Evolutionary conservation across 1,140 invertebrate species (phyloP).

Genomic region (Chlorops oryzae): DNA sequence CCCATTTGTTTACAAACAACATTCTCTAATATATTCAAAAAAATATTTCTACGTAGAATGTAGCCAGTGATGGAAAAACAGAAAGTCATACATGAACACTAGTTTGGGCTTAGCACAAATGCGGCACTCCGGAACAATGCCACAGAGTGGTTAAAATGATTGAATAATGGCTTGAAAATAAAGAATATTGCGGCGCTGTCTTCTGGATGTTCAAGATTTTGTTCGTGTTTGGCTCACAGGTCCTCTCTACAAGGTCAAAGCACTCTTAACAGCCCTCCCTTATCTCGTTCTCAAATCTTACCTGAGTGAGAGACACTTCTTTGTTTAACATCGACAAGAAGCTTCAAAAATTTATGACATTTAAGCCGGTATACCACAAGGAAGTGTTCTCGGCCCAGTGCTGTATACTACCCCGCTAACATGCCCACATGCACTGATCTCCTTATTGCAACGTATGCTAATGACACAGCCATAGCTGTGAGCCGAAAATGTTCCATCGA

Average conservation of each 20-base stretch:
- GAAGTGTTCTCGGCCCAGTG: slow-evolving; percentile 13
- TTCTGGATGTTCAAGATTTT: slow-evolving; percentile 9
- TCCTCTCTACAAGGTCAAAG: slow-evolving; percentile 1
- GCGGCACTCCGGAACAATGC: too few relatives aligned
- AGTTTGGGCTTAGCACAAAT: too few relatives aligned
- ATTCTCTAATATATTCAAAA: too few relatives aligned
- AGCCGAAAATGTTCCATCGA: not conserved
- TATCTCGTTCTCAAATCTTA: slow-evolving; percentile 6
- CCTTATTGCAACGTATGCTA: slow-evolving; percentile 11
- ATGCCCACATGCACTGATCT: not conserved
- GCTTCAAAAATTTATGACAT: not conserved
- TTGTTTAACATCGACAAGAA: not conserved
- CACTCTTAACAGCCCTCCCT: not conserved
- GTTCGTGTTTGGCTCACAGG: slow-evolving; percentile 15
- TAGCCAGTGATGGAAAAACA: too few relatives aligned
- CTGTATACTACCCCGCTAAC: slow-evolving; percentile 1
- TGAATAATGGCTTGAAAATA: too few relatives aligned
- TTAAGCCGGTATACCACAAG: slow-evolving; percentile 14
- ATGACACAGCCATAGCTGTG: slow-evolving; percentile 9
- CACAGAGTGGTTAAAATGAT: too few relatives aligned
- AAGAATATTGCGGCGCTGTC: slow-evolving; percentile 8
- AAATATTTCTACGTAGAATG: too few relatives aligned
- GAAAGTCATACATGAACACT: too few relatives aligned
- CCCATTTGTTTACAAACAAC: too few relatives aligned
- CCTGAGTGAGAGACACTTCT: not conserved